Percentiles rank a stretch among this genome's conserved stretches.
Conservation (phyloP, 2,113 vertebrate genomes). For the Tinamus guttatus region DNA sequence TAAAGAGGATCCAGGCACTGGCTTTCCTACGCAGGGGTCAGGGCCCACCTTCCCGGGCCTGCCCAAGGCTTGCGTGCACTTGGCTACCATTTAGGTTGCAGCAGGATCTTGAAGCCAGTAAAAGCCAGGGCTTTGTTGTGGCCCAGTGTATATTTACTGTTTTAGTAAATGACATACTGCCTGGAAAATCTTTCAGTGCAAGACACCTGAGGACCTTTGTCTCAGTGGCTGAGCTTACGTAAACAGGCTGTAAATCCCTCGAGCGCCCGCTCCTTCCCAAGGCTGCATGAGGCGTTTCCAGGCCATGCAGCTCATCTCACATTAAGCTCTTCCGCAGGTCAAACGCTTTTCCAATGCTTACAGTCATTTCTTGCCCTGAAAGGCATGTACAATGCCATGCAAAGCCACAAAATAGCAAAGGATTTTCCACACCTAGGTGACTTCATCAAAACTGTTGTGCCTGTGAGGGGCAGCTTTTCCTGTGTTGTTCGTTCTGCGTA, state of each 20-base stretch:
- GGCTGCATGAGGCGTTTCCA: background rate
- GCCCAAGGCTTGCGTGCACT: too few species aligned
- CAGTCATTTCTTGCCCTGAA: background rate
- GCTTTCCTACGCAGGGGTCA: background rate
- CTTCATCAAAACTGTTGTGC: background rate
- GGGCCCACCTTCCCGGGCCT: too few species aligned
- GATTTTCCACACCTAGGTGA: background rate
- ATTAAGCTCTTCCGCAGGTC: accelerated
- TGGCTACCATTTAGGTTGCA: too few species aligned
- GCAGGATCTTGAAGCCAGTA: background rate
- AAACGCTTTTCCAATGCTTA: background rate
- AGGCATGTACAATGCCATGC: background rate
- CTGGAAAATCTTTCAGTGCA: background rate
- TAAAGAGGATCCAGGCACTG: background rate
- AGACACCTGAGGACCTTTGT: background rate
- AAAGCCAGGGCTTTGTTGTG: background rate
- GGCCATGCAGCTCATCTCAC: accelerated
- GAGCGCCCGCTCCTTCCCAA: background rate
- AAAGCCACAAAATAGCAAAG: background rate
- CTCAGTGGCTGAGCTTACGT: background rate
- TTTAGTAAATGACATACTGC: background rate
- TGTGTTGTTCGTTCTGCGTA: background rate
- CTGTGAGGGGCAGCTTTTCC: background rate
- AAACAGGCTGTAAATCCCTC: background rate
- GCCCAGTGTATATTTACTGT: background rate